These are phyloP conservation scores for Bergia puertoricense DNA, from an alignment of 92 coral and sea anemone genomes.

Conservation along the genomic window DNA sequence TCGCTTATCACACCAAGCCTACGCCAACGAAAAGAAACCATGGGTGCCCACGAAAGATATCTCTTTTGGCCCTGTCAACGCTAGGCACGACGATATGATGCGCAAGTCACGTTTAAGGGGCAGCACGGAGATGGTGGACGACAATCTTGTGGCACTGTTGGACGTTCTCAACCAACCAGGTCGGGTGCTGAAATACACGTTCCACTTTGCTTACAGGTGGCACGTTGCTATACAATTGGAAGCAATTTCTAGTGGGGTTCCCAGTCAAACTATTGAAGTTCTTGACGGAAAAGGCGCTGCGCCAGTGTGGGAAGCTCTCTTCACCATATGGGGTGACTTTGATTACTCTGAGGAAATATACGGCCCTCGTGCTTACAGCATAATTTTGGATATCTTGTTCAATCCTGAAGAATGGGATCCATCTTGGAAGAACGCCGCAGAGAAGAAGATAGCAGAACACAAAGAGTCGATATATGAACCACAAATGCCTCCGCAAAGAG, in stretches of 20 bases:
- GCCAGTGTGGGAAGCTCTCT: not conserved
- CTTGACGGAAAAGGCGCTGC: not conserved
- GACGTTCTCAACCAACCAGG: slow-evolving; percentile 3
- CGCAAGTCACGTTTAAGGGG: not conserved
- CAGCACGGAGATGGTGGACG: not conserved
- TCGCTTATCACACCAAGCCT: not conserved
- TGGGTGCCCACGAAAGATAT: slow-evolving; percentile 6
- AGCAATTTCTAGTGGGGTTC: not conserved
- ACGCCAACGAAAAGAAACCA: slow-evolving; percentile 3
- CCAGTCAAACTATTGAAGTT: slow-evolving; percentile 10
- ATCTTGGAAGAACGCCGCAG: slow-evolving; percentile 6
- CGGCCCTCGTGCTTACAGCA: slow-evolving; percentile 7
- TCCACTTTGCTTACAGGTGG: not conserved
- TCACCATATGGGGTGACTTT: not conserved
- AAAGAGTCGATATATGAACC: not conserved
- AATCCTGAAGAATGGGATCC: slow-evolving; percentile 1
- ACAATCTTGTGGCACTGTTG: not conserved
- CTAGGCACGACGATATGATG: not conserved
- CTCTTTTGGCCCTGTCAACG: slow-evolving; percentile 7
- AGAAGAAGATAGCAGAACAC: not conserved
- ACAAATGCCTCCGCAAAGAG: not conserved
- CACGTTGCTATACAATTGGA: not conserved
- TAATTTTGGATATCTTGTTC: not conserved
- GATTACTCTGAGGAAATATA: not conserved
- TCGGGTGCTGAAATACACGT: not conserved